These are phyloP conservation scores for Lordiphosa collinella DNA, from an alignment of 1,140 invertebrate genomes.

Conservation along the genomic window DNA sequence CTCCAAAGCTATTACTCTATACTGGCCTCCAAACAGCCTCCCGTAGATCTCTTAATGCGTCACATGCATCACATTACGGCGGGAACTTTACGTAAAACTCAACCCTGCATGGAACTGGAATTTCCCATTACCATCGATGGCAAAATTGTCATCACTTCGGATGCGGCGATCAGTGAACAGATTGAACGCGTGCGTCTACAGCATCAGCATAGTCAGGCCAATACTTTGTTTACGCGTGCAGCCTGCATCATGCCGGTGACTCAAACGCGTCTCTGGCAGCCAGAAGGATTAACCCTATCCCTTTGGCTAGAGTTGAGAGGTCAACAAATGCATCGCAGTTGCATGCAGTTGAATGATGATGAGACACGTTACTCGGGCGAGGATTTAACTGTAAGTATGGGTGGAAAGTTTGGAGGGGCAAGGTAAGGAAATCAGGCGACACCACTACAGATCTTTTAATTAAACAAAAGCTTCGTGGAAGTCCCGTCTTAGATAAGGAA, in stretches of 20 bases:
- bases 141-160: conserved; percentile 63
- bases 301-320: conserved; percentile 71
- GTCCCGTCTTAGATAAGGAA: too few species aligned
- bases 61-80: conserved; percentile 66
- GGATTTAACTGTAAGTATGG: conserved; percentile 47
- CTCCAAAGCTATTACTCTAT: conserved; percentile 63
- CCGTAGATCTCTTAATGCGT: conserved; percentile 64
- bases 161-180: conserved; percentile 45
- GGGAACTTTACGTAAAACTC: conserved; percentile 41
- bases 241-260: conserved; percentile 70
- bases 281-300: conserved; percentile 65
- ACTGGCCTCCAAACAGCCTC: conserved; percentile 64
- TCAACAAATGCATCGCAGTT: conserved; percentile 53
- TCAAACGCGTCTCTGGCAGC: conserved; percentile 61
- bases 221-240: conserved; percentile 64
- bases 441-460: too few species aligned
- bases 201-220: conserved; percentile 55
- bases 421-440: too few species aligned
- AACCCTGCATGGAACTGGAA: conserved; percentile 65
- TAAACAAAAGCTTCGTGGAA: too few species aligned
- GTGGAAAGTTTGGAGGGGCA: too few species aligned
- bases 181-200: conserved; percentile 65
- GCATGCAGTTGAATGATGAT: conserved; percentile 56
- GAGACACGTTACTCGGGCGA: conserved; percentile 63
- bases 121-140: conserved; percentile 70